phyloP scores from a whole-genome alignment of 2,888 invertebrate species.

The Synanthedon formicaeformis region DNA sequence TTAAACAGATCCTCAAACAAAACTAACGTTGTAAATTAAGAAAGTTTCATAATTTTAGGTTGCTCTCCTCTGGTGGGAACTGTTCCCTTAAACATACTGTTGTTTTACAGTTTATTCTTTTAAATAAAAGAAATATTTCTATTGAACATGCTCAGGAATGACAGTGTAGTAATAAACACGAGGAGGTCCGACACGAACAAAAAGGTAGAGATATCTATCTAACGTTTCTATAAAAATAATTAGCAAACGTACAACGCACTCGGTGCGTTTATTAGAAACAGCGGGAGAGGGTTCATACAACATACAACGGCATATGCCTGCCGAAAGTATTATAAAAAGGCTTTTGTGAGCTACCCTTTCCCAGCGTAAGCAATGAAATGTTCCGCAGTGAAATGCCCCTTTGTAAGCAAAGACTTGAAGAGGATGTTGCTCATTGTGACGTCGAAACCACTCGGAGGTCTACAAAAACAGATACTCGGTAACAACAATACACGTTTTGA shows the following conservation, averaged over 20 bases:
- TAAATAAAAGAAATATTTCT: too few species aligned
- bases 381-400: slow-evolving; percentile 49
- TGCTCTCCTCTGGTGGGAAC: too few species aligned
- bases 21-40: too few species aligned
- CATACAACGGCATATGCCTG: slow-evolving; percentile 38
- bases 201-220: neutral
- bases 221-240: slow-evolving; percentile 21
- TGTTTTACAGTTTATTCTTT: too few species aligned
- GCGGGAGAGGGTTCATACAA: slow-evolving; percentile 32
- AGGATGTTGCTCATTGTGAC: slow-evolving; percentile 34
- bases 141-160: too few species aligned
- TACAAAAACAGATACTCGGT: slow-evolving; percentile 46
- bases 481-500: slow-evolving; percentile 57
- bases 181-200: neutral
- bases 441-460: slow-evolving; percentile 39
- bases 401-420: slow-evolving; percentile 46
- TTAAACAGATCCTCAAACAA: too few species aligned
- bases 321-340: slow-evolving; percentile 60
- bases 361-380: slow-evolving; percentile 19
- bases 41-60: too few species aligned
- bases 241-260: slow-evolving; percentile 28
- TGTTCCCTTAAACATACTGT: too few species aligned
- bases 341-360: slow-evolving; percentile 58
- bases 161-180: too few species aligned
- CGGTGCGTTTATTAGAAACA: slow-evolving; percentile 39